phyloP scores from a whole-genome alignment of 2,113 vertebrate genomes.

The Jaculus jaculus region DNA sequence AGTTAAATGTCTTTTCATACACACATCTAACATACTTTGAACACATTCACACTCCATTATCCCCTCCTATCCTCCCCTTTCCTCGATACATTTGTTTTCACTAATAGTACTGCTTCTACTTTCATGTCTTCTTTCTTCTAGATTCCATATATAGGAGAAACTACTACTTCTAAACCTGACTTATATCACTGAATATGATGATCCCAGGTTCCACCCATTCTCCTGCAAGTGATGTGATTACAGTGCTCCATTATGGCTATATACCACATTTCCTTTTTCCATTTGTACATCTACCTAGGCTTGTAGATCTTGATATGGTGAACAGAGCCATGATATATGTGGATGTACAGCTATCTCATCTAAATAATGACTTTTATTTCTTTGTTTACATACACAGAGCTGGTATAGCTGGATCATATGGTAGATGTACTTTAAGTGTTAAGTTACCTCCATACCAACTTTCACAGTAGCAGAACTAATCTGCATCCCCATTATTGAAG shows the following conservation, averaged over 20 bases:
- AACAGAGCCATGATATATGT: not conserved
- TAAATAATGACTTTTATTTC: not conserved
- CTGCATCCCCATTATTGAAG: not conserved
- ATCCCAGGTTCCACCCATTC: not conserved
- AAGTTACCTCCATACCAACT: not conserved
- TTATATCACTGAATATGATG: not conserved
- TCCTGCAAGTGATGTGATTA: not conserved
- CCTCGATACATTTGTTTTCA: not conserved
- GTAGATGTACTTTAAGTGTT: too few species aligned
- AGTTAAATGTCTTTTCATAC: not conserved
- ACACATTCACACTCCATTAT: not conserved
- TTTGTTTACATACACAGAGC: not conserved
- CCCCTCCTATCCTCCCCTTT: not conserved
- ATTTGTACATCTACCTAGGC: not conserved
- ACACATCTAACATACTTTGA: not conserved
- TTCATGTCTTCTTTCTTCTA: not conserved
- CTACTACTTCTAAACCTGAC: not conserved
- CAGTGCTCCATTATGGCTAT: not conserved
- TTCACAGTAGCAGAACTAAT: not conserved
- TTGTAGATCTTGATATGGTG: not conserved
- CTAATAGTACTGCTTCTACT: not conserved
- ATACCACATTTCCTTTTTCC: not conserved
- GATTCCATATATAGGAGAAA: not conserved
- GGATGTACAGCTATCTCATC: not conserved
- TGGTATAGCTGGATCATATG: not conserved